These are phyloP conservation scores for Rhaphigaster nebulosa DNA, from an alignment of 2,888 invertebrate species.

Conservation along the genomic window DNA sequence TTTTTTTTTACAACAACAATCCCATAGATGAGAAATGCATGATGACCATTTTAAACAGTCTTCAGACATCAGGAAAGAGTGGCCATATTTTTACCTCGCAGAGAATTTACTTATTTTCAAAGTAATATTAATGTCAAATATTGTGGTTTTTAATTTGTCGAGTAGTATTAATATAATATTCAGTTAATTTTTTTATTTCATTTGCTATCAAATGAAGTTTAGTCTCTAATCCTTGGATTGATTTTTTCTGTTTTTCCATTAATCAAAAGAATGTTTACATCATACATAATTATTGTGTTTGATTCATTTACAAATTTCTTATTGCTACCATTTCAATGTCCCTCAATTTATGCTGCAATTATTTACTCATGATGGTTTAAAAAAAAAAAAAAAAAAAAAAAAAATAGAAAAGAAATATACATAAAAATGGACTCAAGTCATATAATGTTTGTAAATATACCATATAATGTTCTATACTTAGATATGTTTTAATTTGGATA, in stretches of 20 bases:
- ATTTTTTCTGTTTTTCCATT: background rate
- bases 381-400: background rate
- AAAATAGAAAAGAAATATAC: background rate
- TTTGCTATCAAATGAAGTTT: background rate
- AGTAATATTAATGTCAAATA: background rate
- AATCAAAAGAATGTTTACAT: background rate
- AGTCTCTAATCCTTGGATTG: background rate
- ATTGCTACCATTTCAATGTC: background rate
- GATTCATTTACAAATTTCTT: background rate
- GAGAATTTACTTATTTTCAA: background rate
- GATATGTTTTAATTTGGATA: background rate
- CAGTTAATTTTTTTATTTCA: no score
- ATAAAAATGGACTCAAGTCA: background rate
- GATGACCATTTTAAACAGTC: no score
- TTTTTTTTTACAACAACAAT: background rate
- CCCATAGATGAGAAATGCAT: no score
- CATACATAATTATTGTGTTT: background rate
- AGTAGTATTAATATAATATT: background rate
- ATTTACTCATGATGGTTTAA: background rate
- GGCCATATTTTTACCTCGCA: background rate
- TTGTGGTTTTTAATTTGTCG: background rate
- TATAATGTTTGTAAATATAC: slow-evolving; percentile 20
- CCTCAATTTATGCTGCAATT: background rate
- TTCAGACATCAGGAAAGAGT: background rate
- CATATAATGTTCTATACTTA: background rate